These are phyloP conservation scores for Zoanthus sociatus DNA, from an alignment of 92 coral and sea anemone species.

Conservation along the genomic window DNA sequence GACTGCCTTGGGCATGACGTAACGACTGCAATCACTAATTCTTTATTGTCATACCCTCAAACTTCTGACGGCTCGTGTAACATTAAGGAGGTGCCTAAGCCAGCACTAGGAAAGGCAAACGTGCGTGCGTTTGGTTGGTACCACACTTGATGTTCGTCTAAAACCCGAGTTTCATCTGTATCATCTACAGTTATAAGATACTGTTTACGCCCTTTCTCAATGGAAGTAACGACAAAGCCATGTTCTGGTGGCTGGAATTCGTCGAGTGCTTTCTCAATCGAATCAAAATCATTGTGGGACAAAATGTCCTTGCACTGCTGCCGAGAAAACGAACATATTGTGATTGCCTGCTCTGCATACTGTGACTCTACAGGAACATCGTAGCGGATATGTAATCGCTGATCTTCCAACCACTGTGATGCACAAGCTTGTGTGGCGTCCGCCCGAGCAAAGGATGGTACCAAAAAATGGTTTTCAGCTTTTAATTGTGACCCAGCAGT, in stretches of 20 bases:
- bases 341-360: constrained; percentile 31
- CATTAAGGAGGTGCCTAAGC: constrained; percentile 1
- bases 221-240: constrained; percentile 22
- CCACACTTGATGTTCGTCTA: neutral
- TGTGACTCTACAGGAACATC: constrained; percentile 4
- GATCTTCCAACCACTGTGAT: constrained; percentile 4
- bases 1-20: constrained; percentile 16
- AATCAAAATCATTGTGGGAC: neutral
- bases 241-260: constrained; percentile 44
- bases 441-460: neutral
- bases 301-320: constrained; percentile 32
- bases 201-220: constrained; percentile 38
- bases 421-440: neutral
- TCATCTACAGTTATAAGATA: constrained; percentile 41
- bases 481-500: too few relatives aligned
- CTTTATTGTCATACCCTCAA: constrained; percentile 47
- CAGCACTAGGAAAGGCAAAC: constrained; percentile 18
- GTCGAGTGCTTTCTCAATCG: neutral
- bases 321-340: constrained; percentile 38
- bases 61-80: constrained; percentile 37
- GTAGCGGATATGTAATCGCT: constrained; percentile 23
- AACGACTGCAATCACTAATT: constrained; percentile 37
- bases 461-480: neutral
- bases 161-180: neutral
- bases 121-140: neutral